phyloP scores from a whole-genome alignment of 2,888 invertebrate species.

The Leucozona laternaria region DNA sequence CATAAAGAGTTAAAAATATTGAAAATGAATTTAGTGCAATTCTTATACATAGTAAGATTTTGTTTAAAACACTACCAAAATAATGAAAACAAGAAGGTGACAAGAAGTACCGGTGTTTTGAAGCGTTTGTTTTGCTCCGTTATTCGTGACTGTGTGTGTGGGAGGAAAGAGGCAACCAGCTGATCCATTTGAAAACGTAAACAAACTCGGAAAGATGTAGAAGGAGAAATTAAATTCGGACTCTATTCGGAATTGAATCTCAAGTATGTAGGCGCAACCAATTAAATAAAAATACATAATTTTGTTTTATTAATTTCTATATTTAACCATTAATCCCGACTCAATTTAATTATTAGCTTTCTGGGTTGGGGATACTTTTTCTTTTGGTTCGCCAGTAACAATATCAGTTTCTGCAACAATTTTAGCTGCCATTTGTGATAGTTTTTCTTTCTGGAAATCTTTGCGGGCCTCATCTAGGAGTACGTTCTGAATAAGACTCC shows the following conservation, averaged over 20 bases:
- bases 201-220: background rate
- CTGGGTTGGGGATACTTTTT: background rate
- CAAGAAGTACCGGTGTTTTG: background rate
- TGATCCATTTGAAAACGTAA: background rate
- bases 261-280: background rate
- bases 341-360: background rate
- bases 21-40: no score
- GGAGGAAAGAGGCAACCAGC: background rate
- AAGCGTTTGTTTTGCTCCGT: constrained; percentile 22
- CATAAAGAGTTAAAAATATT: no score
- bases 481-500: constrained; percentile 91
- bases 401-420: constrained; percentile 76
- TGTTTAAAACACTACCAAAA: no score
- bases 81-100: no score
- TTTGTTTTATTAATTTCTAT: background rate
- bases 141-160: background rate
- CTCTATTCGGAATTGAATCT: background rate
- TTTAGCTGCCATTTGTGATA: constrained; percentile 79
- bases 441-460: constrained; percentile 89
- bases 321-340: background rate
- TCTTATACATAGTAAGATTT: no score
- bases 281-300: background rate
- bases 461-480: constrained; percentile 92
- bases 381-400: constrained; percentile 2
- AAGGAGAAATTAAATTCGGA: background rate